Evolutionary conservation across 2,113 vertebrate species (phyloP).

Genomic region (Aleadryas rufinucha): DNA sequence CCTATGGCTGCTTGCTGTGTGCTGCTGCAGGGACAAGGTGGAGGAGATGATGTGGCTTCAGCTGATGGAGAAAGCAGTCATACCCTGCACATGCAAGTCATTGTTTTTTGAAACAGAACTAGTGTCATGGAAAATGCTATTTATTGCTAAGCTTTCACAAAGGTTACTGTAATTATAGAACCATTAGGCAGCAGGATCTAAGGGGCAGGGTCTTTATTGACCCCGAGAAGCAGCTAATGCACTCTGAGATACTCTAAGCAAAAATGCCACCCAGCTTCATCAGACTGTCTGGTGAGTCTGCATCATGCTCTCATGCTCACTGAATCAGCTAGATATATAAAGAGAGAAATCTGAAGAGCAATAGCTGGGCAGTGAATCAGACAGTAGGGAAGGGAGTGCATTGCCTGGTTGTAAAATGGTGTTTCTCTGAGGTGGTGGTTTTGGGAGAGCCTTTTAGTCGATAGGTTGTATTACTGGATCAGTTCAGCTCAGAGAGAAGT

Average conservation of each 20-base stretch:
- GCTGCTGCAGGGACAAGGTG: not conserved
- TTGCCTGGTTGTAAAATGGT: not conserved
- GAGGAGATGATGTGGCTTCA: not conserved
- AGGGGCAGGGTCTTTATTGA: not conserved
- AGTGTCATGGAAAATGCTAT: slow-evolving; percentile 25
- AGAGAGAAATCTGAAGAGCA: not conserved
- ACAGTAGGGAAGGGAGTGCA: not conserved
- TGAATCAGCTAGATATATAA: not conserved
- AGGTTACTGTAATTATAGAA: not conserved
- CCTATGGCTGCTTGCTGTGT: not conserved
- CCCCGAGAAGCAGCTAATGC: not conserved
- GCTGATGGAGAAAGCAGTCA: not conserved
- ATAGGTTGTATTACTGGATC: not conserved
- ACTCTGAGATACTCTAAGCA: not conserved
- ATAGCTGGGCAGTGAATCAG: not conserved
- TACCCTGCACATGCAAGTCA: not conserved
- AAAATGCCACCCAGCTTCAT: not conserved
- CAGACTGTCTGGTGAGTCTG: not conserved
- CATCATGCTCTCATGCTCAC: not conserved
- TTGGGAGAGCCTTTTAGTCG: not conserved
- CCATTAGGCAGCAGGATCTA: not conserved
- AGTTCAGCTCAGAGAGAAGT: not conserved
- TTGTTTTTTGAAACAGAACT: not conserved
- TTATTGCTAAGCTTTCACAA: slow-evolving; percentile 27
- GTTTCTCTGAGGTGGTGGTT: not conserved